A percentile compares a stretch with the other conserved stretches of the same genome.
Evolutionary conservation across 2,797 vertebrate species (phyloP).

Genomic region (Natrix natrix): DNA sequence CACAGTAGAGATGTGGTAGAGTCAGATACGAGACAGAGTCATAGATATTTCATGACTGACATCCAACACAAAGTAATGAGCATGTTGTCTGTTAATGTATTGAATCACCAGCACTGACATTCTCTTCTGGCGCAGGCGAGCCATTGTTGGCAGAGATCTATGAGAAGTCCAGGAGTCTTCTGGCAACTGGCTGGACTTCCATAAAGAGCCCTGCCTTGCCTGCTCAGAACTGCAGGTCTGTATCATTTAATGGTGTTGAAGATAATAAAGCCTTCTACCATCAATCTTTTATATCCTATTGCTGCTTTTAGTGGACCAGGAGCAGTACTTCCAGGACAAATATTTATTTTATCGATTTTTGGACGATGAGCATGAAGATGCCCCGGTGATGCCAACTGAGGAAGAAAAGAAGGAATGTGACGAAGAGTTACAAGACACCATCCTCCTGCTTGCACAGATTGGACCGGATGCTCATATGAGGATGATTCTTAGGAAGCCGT

Average conservation of each 20-base stretch:
- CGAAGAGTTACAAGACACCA: conserved; percentile 92
- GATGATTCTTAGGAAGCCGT: conserved; percentile 96
- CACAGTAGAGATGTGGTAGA: neutral
- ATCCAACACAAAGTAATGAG: neutral
- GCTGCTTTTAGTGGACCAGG: conserved; percentile 86
- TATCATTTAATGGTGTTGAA: neutral
- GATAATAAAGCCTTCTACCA: neutral
- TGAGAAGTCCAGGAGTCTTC: neutral
- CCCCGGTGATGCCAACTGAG: conserved; percentile 78
- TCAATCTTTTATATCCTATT: rapidly evolving
- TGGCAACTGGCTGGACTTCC: neutral
- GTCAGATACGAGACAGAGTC: neutral
- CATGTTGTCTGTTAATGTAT: neutral
- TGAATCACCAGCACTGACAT: neutral
- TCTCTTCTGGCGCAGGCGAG: neutral
- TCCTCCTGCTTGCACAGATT: conserved; percentile 91
- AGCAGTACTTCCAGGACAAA: conserved; percentile 95
- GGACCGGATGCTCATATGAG: conserved; percentile 97
- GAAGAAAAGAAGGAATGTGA: conserved; percentile 90
- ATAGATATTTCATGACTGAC: neutral
- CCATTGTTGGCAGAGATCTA: neutral
- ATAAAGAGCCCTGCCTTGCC: neutral
- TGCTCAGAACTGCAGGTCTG: conserved; percentile 2
- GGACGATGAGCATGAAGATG: conserved; percentile 89
- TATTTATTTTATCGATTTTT: conserved; percentile 98